These are phyloP conservation scores for Leucozona laternaria DNA, from an alignment of 2,888 invertebrate species.

Conservation along the genomic window DNA sequence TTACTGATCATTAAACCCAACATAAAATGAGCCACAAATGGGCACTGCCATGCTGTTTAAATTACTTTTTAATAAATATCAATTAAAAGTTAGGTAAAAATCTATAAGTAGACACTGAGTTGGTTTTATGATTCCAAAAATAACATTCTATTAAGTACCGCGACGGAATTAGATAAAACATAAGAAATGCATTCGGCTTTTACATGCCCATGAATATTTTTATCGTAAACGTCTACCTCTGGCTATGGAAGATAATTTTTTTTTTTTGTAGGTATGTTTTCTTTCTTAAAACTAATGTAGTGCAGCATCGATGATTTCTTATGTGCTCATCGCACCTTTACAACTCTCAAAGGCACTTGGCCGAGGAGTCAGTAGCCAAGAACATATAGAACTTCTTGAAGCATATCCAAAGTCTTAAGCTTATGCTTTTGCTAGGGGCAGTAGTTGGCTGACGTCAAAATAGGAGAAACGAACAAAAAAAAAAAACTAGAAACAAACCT, in stretches of 20 bases:
- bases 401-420: constrained; percentile 50
- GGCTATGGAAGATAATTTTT: not conserved
- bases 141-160: constrained; percentile 38
- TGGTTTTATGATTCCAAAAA: constrained; percentile 62
- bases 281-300: constrained; percentile 15
- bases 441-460: constrained; percentile 42
- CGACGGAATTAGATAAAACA: constrained; percentile 56
- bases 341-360: constrained; percentile 39
- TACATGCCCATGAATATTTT: constrained; percentile 45
- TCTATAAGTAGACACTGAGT: constrained; percentile 19
- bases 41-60: not conserved
- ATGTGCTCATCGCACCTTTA: constrained; percentile 63
- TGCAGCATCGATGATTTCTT: constrained; percentile 51
- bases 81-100: not conserved
- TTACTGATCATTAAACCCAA: not conserved
- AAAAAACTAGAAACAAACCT: constrained; percentile 42
- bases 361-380: constrained; percentile 40
- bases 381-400: constrained; percentile 57
- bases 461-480: constrained; percentile 8
- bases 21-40: not conserved
- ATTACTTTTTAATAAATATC: constrained; percentile 11
- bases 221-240: not conserved
- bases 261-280: not conserved
- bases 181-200: constrained; percentile 36
- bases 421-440: constrained; percentile 15